These are phyloP conservation scores for Chelonus formosanus DNA, from an alignment of 2,888 invertebrate genomes.

Conservation along the genomic window DNA sequence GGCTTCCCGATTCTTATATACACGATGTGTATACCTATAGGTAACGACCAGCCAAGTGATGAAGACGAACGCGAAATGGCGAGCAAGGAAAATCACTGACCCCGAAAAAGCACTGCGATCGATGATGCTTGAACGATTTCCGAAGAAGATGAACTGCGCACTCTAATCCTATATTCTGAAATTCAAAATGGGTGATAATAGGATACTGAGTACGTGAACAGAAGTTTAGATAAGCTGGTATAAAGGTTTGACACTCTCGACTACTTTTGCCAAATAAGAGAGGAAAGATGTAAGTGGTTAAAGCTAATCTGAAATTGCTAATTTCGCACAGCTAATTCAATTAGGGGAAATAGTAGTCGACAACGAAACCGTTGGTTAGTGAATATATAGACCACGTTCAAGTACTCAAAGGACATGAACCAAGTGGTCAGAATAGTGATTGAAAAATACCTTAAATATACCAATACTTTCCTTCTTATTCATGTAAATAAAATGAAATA, in stretches of 20 bases:
- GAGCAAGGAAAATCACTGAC: conserved; percentile 40
- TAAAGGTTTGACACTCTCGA: too few species aligned
- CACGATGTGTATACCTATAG: conserved; percentile 28
- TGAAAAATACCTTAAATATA: too few species aligned
- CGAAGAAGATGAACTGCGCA: conserved; percentile 17
- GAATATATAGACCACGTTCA: neutral
- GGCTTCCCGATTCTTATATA: conserved; percentile 28
- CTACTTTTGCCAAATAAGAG: neutral
- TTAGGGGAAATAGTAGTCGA: conserved; percentile 55
- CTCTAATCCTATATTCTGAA: conserved; percentile 11
- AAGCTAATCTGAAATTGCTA: conserved; percentile 60
- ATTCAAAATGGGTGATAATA: conserved; percentile 22
- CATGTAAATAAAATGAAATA: conserved; percentile 14
- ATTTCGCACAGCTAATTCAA: conserved; percentile 62
- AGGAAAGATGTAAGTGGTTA: conserved; percentile 28
- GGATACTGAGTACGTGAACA: conserved; percentile 13
- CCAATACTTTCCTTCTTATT: too few species aligned
- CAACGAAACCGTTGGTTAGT: conserved; percentile 28
- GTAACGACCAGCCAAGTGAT: conserved; percentile 20
- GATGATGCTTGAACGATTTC: conserved; percentile 29
- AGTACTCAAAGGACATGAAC: too few species aligned
- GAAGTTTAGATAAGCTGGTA: too few species aligned
- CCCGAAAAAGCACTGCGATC: conserved; percentile 38
- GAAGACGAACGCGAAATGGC: conserved; percentile 26
- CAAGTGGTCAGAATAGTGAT: too few species aligned